Base-by-base conservation (phyloP, 1,140 invertebrate species). In the Meteorus sp. region DNA sequence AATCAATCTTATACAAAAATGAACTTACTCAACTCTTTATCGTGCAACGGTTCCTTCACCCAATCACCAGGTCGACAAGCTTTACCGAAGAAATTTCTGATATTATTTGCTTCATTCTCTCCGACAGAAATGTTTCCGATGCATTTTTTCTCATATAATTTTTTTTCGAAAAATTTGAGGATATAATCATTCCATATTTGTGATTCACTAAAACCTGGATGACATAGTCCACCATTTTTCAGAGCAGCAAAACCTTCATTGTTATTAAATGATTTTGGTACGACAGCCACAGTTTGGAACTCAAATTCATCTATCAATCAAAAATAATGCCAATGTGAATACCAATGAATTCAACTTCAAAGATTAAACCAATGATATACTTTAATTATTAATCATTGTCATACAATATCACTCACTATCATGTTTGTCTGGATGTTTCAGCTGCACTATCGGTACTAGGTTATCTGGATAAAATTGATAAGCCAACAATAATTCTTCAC, bases 1-100 rank as follows among this genome's bases (percentile, higher is more conserved):
- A 20, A 52, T 11, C 17, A 56, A 41, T 20, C 47, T 31, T 35
- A 17, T 19, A 39, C 11, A 54, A 2, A 54, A 17, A 51, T 9
- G 8, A 17, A 78, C 83, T 84, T 76, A 89, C 88, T 88, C 1
- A 88, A 73, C 56, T 72, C 62, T 51, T 71, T 63, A 66, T 88
- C 83, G 0, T 83, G 67, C 1, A 72, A 63, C 0, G 61, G 53
- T 60, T 87, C 83, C 0, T 76, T 53, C 1, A 83, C 82, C 88
- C 87, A 89, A 0, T 75, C 71, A 33, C 88, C 88, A n/a, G 87
- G 87, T 47, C 85, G 73, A 73, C 88, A 90, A 45, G 83, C 84
- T 4, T 70, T 77, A 1, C 77, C 75, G 76, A 88, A 89, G 76
- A 85, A 87, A 3, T 70, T 56, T 37, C 67, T 75, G 1, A 88